Base-by-base conservation (phyloP, 2,888 invertebrate genomes). In the Mythimna albipuncta region DNA sequence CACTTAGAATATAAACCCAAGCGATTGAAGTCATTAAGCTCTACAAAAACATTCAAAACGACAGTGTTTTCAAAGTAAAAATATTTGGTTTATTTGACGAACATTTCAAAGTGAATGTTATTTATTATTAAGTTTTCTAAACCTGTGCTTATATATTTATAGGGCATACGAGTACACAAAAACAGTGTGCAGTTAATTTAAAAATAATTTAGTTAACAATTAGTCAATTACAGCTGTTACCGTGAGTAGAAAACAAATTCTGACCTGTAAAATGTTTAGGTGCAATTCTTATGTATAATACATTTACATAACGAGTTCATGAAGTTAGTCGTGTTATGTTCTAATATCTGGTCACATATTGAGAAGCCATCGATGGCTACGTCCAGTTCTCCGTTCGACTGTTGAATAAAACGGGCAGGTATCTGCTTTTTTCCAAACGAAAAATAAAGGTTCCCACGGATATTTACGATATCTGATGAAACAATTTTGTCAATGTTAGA, bases 331-430 rank as follows among this genome's bases (percentile, higher is more conserved):
- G 67, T 62, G n/a, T 74, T 79, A 16, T 76, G 52, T 16, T 62
- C 47, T 52, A 72, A 32, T 38, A 78, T 62, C 50, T 77, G 70
- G 79, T 86, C 44, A 65, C 91, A 92, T 62, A 91, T 66, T n/a
- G 82, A 80, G 11, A 72, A 69, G 5, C 88, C 89, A 69, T 92
- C 88, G 21, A 91, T 77, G 19, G 89, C 88, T 41, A 92, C 63
- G 55, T 85, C 73, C 47, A 91, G 71, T 69, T 86, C 69, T 9
- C 90, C 91, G 35, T 85, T 81, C 0, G 84, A 35, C 21, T 87
- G 82, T 84, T 91, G 91, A 6, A 89, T 77, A 63, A 91, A 90
- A 32, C 81, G 87, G n/a, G 87, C 87, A 38, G 92, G 91, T 41
- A 91, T 81, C 16, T 83, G 82, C 26, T 85, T 74, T 19, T 78